A percentile compares a stretch with the other conserved stretches of the same genome.
These are phyloP conservation scores for Pachycephus smyrnensis DNA, from an alignment of 2,888 invertebrate genomes.

Conservation along the genomic window DNA sequence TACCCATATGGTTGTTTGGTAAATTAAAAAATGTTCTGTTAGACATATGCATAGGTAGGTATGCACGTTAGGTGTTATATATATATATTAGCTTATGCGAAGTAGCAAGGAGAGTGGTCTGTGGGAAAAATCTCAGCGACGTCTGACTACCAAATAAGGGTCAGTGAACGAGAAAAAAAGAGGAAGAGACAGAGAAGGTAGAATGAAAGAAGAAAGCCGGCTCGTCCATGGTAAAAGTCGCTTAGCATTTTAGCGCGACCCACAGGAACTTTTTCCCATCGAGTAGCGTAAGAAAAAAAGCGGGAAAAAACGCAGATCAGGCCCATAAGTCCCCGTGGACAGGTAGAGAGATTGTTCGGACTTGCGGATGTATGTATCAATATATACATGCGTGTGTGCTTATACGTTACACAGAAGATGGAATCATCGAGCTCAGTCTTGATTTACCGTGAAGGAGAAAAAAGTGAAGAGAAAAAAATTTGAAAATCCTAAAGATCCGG, in stretches of 20 bases:
- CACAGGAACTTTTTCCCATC: conserved; percentile 2
- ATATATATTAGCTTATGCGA: background rate
- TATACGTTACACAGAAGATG: background rate
- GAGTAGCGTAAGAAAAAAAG: background rate
- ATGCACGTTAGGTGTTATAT: background rate
- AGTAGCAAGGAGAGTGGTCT: background rate
- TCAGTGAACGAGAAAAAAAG: conserved; percentile 32
- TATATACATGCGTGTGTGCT: background rate
- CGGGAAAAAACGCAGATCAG: background rate
- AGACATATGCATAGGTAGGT: background rate
- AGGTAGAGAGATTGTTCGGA: conserved; percentile 9
- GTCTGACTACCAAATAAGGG: background rate
- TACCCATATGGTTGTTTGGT: background rate
- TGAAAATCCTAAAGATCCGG: conserved; percentile 38
- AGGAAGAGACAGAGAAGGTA: conserved; percentile 20
- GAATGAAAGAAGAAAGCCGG: conserved; percentile 20
- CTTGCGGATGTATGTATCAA: background rate
- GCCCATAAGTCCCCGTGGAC: conserved; percentile 5
- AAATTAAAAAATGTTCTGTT: background rate
- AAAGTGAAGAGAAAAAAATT: conserved; percentile 38
- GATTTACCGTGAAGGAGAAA: background rate
- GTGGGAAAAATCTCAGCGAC: background rate
- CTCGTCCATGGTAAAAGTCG: background rate
- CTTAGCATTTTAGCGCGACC: background rate
- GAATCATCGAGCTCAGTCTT: background rate